phyloP scores from a whole-genome alignment of 2,888 invertebrate species.

The Conistra vaccinii region DNA sequence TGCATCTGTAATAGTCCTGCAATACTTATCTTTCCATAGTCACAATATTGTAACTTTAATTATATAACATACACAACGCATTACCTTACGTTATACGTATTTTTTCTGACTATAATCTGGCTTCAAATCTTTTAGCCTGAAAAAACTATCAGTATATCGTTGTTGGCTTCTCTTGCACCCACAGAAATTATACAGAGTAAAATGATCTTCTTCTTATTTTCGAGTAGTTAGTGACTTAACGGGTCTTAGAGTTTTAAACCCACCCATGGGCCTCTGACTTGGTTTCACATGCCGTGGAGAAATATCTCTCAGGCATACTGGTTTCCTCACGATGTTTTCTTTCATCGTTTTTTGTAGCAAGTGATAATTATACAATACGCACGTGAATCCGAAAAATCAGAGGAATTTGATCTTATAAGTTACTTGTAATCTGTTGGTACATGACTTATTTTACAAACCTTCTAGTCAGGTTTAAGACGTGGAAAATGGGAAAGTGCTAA shows the following conservation, averaged over 20 bases:
- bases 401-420: no score
- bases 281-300: no score
- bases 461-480: not conserved
- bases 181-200: not conserved
- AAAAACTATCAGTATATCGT: not conserved
- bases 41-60: not conserved
- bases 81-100: not conserved
- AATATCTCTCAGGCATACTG: no score
- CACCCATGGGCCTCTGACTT: no score
- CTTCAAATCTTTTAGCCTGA: not conserved
- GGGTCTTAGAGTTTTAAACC: no score
- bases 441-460: not conserved
- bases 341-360: no score
- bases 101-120: not conserved
- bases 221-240: no score
- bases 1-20: not conserved
- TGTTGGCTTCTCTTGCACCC: not conserved
- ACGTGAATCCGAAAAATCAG: no score
- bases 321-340: no score
- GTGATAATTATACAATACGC: no score
- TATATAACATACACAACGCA: not conserved
- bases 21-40: not conserved
- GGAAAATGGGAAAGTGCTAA: not conserved
- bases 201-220: no score
- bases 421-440: not conserved